Evolutionary conservation across 2,113 vertebrate species (phyloP).

Genomic region (Phodopus roborovskii): DNA sequence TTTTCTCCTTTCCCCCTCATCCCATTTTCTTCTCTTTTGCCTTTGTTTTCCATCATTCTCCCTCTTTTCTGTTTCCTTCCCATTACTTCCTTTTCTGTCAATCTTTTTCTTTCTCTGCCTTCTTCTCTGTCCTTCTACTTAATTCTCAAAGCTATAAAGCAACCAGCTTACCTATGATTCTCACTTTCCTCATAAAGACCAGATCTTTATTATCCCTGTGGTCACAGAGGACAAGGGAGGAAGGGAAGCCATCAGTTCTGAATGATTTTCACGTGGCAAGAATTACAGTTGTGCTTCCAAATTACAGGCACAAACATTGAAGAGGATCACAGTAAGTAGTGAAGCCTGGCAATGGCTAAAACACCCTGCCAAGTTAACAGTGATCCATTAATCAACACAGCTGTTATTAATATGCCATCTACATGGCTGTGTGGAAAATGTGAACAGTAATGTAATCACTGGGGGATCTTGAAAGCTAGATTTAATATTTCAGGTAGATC

Average conservation of each 20-base stretch:
- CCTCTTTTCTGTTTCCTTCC: neutral
- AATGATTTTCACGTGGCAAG: slow-evolving; percentile 8
- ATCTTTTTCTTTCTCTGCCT: neutral
- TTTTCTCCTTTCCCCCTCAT: neutral
- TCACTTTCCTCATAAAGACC: neutral
- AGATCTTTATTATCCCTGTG: neutral
- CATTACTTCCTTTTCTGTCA: neutral
- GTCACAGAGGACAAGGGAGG: neutral
- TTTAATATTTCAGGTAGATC: slow-evolving; percentile 63
- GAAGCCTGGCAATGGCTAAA: slow-evolving; percentile 10
- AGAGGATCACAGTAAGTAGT: neutral
- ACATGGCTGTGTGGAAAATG: slow-evolving; percentile 11
- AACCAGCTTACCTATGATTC: neutral
- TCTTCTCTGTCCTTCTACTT: neutral
- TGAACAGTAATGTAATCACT: slow-evolving; percentile 25
- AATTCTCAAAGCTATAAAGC: neutral
- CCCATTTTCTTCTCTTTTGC: neutral
- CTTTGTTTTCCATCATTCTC: neutral
- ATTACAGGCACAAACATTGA: slow-evolving; percentile 5
- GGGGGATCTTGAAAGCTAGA: slow-evolving; percentile 68
- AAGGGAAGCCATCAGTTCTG: neutral
- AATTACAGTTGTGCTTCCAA: slow-evolving; percentile 29
- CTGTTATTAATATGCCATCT: slow-evolving; percentile 54
- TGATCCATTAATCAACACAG: slow-evolving; percentile 62
- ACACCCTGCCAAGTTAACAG: neutral